Base-by-base conservation (phyloP, 2,888 invertebrate genomes). In the Suillia variegata region DNA sequence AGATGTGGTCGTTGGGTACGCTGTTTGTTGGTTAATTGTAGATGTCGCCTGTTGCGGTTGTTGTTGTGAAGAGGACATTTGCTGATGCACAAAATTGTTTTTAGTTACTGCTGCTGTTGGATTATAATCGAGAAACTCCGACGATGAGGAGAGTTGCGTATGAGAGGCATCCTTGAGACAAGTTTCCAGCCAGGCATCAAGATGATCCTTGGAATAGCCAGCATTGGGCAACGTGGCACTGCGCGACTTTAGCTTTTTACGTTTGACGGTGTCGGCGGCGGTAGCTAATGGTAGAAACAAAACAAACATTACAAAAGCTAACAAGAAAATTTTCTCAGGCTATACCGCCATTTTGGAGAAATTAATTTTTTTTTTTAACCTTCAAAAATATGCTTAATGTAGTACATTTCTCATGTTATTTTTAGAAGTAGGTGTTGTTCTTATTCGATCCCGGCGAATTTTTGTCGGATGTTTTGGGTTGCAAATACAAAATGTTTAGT, bases 121-220 rank as follows among this genome's bases (percentile, higher is more conserved):
- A 72, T 80, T 80, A 64, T 82, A 80, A 62, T 81, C 81, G 26
- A 81, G 63, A 67, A 81, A 81, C 59, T 81, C 81, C 1, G 81
- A 82, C 22, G 82, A 82, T 24, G 81, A 81, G 22, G 81, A 81
- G 24, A 80, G 52, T 57, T 81, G 81, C 5, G 79, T 73, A 57
- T 75, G 75, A 42, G 78, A 74, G 13, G 77, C 78, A 74, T 82
- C 82, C 62, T 82, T 74, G 48, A 82, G 66, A 52, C 82, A 82
- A 54, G 76, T 82, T 69, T 82, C 82, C 22, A 82, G 70, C 82
- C 82, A 82, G 22, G 79, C 79, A 66, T 82, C 82, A 53, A 82
- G 67, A 64, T 80, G 81, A 65, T 79, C 79, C 72, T 78, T 77
- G 58, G 74, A 71, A 66, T 80, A 80, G 49, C 70, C 66, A 45